These are phyloP conservation scores for Drosophila sordidula DNA, from an alignment of 2,888 invertebrate genomes.

Conservation along the genomic window DNA sequence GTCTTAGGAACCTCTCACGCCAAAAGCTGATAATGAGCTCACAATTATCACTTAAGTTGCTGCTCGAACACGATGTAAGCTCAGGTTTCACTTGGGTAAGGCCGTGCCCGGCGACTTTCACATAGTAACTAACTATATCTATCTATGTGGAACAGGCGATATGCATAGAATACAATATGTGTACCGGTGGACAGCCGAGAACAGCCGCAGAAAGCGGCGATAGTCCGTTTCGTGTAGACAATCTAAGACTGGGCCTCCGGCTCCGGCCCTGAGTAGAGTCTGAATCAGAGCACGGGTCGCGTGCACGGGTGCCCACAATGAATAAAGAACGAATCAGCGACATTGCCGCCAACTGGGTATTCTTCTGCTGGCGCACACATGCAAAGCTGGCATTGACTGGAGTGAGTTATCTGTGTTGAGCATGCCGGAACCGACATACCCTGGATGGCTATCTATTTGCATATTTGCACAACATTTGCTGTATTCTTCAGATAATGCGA, in stretches of 20 bases:
- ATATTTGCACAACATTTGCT: too few species aligned
- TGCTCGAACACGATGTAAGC: conserved; percentile 58
- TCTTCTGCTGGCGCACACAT: conserved; percentile 35
- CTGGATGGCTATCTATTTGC: conserved; percentile 13
- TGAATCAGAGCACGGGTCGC: conserved; percentile 52
- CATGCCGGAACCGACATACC: conserved; percentile 26
- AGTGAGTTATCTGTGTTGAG: conserved; percentile 3
- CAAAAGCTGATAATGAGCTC: conserved; percentile 75
- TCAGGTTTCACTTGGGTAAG: conserved; percentile 51
- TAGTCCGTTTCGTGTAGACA: conserved; percentile 71
- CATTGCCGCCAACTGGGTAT: conserved; percentile 49
- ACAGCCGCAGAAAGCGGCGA: conserved; percentile 62
- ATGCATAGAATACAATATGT: conserved; percentile 52
- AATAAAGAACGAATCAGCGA: conserved; percentile 62
- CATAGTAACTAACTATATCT: conserved; percentile 22
- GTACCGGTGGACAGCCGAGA: conserved; percentile 64
- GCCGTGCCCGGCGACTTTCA: conserved; percentile 46
- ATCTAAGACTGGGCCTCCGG: conserved; percentile 39
- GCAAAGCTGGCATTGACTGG: conserved; percentile 17
- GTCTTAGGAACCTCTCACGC: conserved; percentile 58
- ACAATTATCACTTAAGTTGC: conserved; percentile 73
- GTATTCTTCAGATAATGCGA: too few species aligned
- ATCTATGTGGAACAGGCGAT: conserved; percentile 42
- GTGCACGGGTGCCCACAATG: conserved; percentile 63
- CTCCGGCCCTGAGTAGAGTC: conserved; percentile 6